A percentile compares a stretch with the other conserved stretches of the same genome.
Conservation (phyloP, 1,140 invertebrate species). For the Diprion similis region DNA sequence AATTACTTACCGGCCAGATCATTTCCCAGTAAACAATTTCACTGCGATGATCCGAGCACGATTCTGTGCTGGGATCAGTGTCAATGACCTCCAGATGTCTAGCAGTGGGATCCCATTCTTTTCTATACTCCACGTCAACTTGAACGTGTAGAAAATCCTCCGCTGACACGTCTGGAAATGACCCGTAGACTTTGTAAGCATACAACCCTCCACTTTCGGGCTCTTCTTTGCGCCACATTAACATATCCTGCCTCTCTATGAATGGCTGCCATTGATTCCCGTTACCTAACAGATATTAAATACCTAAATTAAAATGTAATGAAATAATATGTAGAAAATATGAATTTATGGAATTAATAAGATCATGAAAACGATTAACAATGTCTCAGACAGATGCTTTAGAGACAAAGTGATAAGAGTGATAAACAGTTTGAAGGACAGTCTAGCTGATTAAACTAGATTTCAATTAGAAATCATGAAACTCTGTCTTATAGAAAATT, state of each 20-base stretch:
- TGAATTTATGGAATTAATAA: slow-evolving; percentile 26
- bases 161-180: slow-evolving; percentile 78
- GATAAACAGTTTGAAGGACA: too few relatives aligned
- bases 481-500: too few relatives aligned
- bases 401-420: background rate
- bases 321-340: slow-evolving; percentile 21
- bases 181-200: slow-evolving; percentile 87
- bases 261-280: slow-evolving; percentile 77
- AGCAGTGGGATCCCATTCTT: slow-evolving; percentile 82
- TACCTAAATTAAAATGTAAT: slow-evolving; percentile 26
- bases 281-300: slow-evolving; percentile 26
- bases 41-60: slow-evolving; percentile 58
- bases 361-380: slow-evolving; percentile 22
- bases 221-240: slow-evolving; percentile 81
- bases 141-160: slow-evolving; percentile 84
- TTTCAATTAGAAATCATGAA: too few relatives aligned
- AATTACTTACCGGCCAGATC: slow-evolving; percentile 77
- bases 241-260: slow-evolving; percentile 78
- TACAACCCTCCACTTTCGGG: slow-evolving; percentile 69
- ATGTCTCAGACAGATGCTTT: slow-evolving; percentile 14
- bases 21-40: slow-evolving; percentile 90
- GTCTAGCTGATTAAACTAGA: too few relatives aligned
- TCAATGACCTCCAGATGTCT: slow-evolving; percentile 73
- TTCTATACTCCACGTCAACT: slow-evolving; percentile 79
- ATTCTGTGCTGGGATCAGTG: slow-evolving; percentile 63